phyloP scores from a whole-genome alignment of 2,888 invertebrate species.

The Bibio marci region DNA sequence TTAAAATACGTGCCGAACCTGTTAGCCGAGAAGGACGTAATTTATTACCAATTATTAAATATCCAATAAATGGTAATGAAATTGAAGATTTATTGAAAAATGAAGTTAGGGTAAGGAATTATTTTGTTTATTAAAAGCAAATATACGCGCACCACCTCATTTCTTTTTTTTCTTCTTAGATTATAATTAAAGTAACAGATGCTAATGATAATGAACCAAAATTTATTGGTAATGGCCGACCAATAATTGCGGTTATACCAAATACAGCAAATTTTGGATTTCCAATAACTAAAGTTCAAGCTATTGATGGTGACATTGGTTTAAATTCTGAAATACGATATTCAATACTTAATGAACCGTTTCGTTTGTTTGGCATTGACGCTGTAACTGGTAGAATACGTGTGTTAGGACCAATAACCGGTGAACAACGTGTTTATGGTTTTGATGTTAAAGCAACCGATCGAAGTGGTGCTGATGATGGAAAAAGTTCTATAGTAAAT shows the following conservation, averaged over 20 bases:
- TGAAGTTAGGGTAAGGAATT: conserved; percentile 50
- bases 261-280: conserved; percentile 67
- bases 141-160: neutral
- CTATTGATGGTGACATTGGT: conserved; percentile 57
- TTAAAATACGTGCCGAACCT: conserved; percentile 31
- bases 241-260: conserved; percentile 68
- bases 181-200: conserved; percentile 54
- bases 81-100: conserved; percentile 53
- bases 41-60: conserved; percentile 54
- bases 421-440: conserved; percentile 61
- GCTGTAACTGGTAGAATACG: conserved; percentile 58
- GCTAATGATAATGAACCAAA: conserved; percentile 69
- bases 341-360: conserved; percentile 60
- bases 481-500: conserved; percentile 67
- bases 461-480: conserved; percentile 60
- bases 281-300: conserved; percentile 59
- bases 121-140: neutral
- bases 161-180: conserved; percentile 1
- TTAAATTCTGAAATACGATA: conserved; percentile 65
- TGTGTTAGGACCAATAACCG: conserved; percentile 49
- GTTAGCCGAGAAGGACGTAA: conserved; percentile 44
- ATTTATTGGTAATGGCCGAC: conserved; percentile 56
- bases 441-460: conserved; percentile 82
- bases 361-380: conserved; percentile 60
- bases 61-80: conserved; percentile 56